Evolutionary conservation across 2,888 invertebrate genomes (phyloP).

Genomic region (Lottia scabra): DNA sequence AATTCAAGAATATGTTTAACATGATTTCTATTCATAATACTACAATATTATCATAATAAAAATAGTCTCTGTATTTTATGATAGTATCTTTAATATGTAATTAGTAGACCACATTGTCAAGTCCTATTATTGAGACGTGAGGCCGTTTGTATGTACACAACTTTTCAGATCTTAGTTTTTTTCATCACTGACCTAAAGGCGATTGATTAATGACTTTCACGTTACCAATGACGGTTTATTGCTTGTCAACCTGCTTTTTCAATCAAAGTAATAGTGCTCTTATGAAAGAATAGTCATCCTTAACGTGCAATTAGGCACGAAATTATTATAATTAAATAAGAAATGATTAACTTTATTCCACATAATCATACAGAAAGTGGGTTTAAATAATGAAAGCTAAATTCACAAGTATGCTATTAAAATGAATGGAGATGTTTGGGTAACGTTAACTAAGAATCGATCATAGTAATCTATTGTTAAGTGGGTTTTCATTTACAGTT

Average conservation of each 20-base stretch:
- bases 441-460: conserved; percentile 1
- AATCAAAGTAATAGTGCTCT: background rate
- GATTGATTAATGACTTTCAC: background rate
- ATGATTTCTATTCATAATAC: too few relatives aligned
- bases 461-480: conserved; percentile 1
- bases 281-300: conserved; percentile 1
- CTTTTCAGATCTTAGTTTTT: too few relatives aligned
- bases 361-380: conserved; percentile 5
- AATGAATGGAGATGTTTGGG: background rate
- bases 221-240: background rate
- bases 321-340: conserved; percentile 4
- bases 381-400: conserved; percentile 3
- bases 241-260: conserved; percentile 1
- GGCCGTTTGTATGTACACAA: too few relatives aligned
- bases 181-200: too few relatives aligned
- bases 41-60: too few relatives aligned
- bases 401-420: background rate
- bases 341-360: conserved; percentile 6
- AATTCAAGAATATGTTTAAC: too few relatives aligned
- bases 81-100: too few relatives aligned
- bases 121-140: too few relatives aligned
- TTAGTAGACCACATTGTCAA: too few relatives aligned
- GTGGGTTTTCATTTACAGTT: background rate
- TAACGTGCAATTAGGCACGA: conserved; percentile 3
- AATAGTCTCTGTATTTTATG: too few relatives aligned